A percentile compares a stretch with the other conserved stretches of the same genome.
Conservation (phyloP, 2,113 vertebrate species). For the Chionodraco myersi region DNA sequence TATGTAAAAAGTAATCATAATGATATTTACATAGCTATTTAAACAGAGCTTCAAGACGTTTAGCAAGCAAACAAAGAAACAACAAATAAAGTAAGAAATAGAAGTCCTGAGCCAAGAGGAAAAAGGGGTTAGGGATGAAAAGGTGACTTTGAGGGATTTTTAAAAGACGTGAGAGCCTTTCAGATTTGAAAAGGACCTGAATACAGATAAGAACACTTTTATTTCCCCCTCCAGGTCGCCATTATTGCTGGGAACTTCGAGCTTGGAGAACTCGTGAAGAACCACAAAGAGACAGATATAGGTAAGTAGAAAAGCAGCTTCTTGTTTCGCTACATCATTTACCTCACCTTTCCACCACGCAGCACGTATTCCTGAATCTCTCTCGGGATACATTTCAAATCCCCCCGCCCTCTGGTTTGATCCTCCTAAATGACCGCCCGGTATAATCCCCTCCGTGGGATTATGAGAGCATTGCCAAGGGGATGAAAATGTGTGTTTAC, state of each 20-base stretch:
- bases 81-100: no score
- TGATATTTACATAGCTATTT: no score
- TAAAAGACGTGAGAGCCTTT: no score
- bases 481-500: slow-evolving; percentile 64
- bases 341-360: not conserved
- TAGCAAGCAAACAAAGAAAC: no score
- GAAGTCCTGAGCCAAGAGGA: no score
- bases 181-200: no score
- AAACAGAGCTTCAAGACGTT: no score
- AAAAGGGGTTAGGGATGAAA: no score
- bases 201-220: not conserved
- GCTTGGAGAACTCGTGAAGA: slow-evolving; percentile 96
- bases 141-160: no score
- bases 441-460: slow-evolving; percentile 56
- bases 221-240: slow-evolving; percentile 88
- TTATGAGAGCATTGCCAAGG: slow-evolving; percentile 41
- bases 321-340: not conserved
- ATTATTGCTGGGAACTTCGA: slow-evolving; percentile 98
- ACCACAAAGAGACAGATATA: slow-evolving; percentile 92
- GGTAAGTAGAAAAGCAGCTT: slow-evolving; percentile 84
- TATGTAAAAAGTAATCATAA: no score
- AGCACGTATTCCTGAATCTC: slow-evolving; percentile 27
- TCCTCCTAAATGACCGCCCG: slow-evolving; percentile 38
- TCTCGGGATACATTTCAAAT: slow-evolving; percentile 68
- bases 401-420: slow-evolving; percentile 21